phyloP scores from a whole-genome alignment of 2,797 vertebrate genomes.

The Glyptemys insculpta region DNA sequence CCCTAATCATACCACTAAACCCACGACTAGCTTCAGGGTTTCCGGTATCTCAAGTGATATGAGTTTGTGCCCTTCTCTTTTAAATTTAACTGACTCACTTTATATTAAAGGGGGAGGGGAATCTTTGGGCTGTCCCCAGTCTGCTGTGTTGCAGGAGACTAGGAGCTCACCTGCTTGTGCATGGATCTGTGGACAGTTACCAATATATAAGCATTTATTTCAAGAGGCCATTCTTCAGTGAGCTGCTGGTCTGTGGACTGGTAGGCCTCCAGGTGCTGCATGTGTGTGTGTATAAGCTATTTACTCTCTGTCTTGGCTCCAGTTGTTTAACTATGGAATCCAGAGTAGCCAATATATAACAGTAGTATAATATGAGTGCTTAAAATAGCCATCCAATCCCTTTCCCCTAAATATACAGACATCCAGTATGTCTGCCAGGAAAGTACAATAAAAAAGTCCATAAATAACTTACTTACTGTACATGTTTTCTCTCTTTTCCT shows the following conservation, averaged over 20 bases:
- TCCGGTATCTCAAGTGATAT: neutral
- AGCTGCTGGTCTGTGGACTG: neutral
- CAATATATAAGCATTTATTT: neutral
- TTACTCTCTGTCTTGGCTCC: neutral
- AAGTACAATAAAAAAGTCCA: neutral
- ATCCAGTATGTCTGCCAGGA: neutral
- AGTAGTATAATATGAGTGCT: neutral
- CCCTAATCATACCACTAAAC: neutral
- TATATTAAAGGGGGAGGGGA: neutral
- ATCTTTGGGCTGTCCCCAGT: neutral
- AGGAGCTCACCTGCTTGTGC: neutral
- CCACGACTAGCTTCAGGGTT: neutral
- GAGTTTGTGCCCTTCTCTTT: neutral
- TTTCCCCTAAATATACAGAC: neutral
- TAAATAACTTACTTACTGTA: slow-evolving; percentile 11
- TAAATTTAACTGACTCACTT: neutral
- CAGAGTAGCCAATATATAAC: neutral
- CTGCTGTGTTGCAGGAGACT: neutral
- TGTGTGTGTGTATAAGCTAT: too few species aligned
- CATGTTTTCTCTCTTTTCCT: neutral
- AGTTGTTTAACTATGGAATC: neutral
- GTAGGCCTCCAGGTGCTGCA: too few species aligned
- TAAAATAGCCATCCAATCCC: neutral
- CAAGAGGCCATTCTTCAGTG: neutral
- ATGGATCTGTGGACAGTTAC: neutral